Evolutionary conservation across 2,797 vertebrate species (phyloP), one percentile per base, ranked within the genome.

Genomic region (Aulostomus chinensis): DNA sequence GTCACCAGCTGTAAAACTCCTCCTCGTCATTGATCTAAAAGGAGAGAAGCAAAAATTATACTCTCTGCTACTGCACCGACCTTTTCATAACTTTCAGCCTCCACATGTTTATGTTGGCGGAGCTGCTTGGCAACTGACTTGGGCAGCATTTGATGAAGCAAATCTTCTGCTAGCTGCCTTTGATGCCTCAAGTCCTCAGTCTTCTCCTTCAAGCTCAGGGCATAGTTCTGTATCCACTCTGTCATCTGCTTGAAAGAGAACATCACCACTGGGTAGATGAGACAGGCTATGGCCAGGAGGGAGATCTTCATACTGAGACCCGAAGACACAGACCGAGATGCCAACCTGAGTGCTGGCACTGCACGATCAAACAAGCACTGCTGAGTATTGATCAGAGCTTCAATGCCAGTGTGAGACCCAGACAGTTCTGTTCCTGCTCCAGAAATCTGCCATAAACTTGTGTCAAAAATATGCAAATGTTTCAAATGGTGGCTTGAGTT

Each of bases 141-240:
- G 9, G 95, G 95, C 61, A 97, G 30, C 94, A 96, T 96, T 72
- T 96, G 94, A 60, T 97, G 92, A 36, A 96, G 77, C 37, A 97
- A 92, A 24, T 97, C 91, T 72, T 97, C 94, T 0, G 93, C 93
- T 4, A 94, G 53, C 8, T 21, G 73, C 40, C 93, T 83, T 77
- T 96, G 92, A 26, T 47, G 83, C 56, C 87, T 94, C 43, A 96
- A 79, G 34, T 90, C 93, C 42, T 92, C 86, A 0, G 92, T 93
- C 72, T 82, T 91, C 45, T 94, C 86, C 66, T 80, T 92, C 45
- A 97, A 73, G 58, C 48, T 93, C 11, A 35, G 80, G 24, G 94
- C 89, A 0, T 94, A 95, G 41, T 58, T 88, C 64, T 93, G 91
- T 17, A 96, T 94, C 95, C 94, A 96, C 2, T 88, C 86, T 0